Conservation (phyloP, 2,888 invertebrate species). For the Dromius quadrimaculatus region DNA sequence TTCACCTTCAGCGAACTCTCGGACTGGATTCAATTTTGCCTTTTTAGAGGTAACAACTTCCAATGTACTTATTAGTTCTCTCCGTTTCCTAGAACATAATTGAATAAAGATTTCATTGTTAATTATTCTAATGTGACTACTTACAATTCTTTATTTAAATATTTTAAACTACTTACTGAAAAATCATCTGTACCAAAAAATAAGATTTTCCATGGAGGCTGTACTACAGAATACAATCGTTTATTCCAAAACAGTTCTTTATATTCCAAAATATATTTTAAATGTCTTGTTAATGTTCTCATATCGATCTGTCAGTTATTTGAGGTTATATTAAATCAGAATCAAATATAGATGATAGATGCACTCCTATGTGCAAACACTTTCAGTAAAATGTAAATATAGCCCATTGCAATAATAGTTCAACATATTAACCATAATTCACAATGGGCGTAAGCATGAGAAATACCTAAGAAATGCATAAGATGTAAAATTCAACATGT, state of each 20-base stretch:
- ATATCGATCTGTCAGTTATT: too few species aligned
- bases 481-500: too few species aligned
- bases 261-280: constrained; percentile 18
- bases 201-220: constrained; percentile 73
- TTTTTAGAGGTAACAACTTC: constrained; percentile 80
- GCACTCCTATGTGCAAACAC: too few species aligned
- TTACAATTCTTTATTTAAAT: constrained; percentile 77
- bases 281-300: constrained; percentile 1
- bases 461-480: too few species aligned
- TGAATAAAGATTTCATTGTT: background rate
- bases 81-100: constrained; percentile 68
- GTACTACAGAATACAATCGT: background rate
- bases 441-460: too few species aligned
- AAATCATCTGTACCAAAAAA: constrained; percentile 92
- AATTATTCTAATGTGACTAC: constrained; percentile 57
- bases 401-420: too few species aligned
- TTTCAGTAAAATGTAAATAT: too few species aligned
- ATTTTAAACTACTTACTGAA: constrained; percentile 79
- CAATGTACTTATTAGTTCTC: constrained; percentile 69
- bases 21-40: constrained; percentile 74
- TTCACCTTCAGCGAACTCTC: constrained; percentile 75
- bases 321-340: too few species aligned
- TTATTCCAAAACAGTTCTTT: background rate
- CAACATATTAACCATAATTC: too few species aligned
- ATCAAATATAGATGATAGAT: too few species aligned